Evolutionary conservation across 2,888 invertebrate genomes (phyloP).

Genomic region (Dryococelus australis): DNA sequence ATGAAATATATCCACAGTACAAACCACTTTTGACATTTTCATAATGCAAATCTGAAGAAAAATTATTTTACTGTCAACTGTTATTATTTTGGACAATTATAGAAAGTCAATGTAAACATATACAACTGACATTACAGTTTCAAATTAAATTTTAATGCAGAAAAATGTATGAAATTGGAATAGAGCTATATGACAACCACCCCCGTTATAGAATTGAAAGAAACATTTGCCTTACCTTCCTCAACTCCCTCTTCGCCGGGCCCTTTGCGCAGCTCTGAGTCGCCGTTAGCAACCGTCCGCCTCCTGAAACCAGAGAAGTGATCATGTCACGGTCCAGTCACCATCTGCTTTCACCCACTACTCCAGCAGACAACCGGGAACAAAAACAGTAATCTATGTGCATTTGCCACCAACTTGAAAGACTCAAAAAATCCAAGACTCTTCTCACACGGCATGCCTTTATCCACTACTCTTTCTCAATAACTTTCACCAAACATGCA

Average conservation of each 20-base stretch:
- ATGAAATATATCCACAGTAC: too few relatives aligned
- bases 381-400: background rate
- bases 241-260: conserved; percentile 56
- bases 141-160: too few relatives aligned
- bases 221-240: conserved; percentile 51
- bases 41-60: too few relatives aligned
- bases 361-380: background rate
- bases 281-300: conserved; percentile 56
- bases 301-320: conserved; percentile 53
- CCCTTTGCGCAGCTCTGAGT: conserved; percentile 56
- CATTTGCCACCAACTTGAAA: background rate
- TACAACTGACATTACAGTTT: too few relatives aligned
- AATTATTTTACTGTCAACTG: too few relatives aligned
- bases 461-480: background rate
- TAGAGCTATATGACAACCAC: too few relatives aligned
- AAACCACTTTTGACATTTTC: too few relatives aligned
- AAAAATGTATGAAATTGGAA: too few relatives aligned
- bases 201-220: too few relatives aligned
- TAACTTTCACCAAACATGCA: background rate
- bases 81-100: too few relatives aligned
- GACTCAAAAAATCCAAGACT: background rate
- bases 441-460: background rate
- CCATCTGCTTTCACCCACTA: background rate
- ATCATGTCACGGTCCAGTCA: background rate
- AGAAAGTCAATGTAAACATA: too few relatives aligned